Base-by-base conservation (phyloP, 2,797 vertebrate genomes). In the Chrysocyon brachyurus region DNA sequence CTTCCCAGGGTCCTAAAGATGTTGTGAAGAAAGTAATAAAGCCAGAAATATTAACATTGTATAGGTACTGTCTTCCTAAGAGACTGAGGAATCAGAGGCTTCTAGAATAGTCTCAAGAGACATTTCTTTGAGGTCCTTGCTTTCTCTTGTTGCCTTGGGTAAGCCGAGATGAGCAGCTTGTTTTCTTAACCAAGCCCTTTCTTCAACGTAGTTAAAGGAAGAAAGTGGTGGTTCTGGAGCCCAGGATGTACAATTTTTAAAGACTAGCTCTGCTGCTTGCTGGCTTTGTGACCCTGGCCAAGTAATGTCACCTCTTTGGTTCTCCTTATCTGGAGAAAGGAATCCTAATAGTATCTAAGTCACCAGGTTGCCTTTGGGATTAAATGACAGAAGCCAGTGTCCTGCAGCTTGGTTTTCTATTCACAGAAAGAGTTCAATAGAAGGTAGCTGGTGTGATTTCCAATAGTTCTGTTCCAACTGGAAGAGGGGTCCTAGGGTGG, bases 211-310 rank as follows among this genome's bases (percentile, higher is more conserved):
- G 54, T 1, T 6, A 66, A 52, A 82, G 93, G 59, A 21, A n/a
- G 63, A 36, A 63, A 12, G 57, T 12, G 6, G 24, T 26, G 28
- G 9, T 36, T n/a, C 6, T 12, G 12, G 46, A 56, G 33, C 61
- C n/a, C 9, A 7, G 16, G 8, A 5, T 0, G 0, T 70, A 26
- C 54, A 12, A 0, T 56, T 14, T 22, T 22, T 61, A n/a, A 73
- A 84, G 10, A 16, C 79, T 66, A 26, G 12, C 33, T 72, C 64
- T 75, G 33, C 46, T 54, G 5, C 49, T 59, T 70, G 26, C 64
- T 72, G 14, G 46, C 6, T 96, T 59, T 73, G 75, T 90, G 61
- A 73, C 40, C 33, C 46, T 79, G 24, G 36, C 46, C 57, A 56
- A 86, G 46, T 64, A 52, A 88, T 15, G 3, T 59, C 91, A 64